Base-by-base conservation (phyloP, 2,797 vertebrate species). In the Diglossa cyanea region DNA sequence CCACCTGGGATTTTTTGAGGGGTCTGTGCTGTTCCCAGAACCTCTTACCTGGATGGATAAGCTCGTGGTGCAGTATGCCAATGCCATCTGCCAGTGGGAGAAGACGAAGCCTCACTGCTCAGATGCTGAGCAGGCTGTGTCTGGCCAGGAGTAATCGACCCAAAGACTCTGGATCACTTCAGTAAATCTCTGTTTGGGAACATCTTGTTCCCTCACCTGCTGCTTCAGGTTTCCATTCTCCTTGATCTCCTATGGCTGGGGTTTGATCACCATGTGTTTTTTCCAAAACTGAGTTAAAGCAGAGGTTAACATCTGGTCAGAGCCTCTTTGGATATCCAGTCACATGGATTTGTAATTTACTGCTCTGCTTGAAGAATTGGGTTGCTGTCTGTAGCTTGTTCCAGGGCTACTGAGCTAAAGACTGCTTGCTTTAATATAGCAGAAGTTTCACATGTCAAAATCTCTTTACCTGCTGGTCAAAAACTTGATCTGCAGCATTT, bases 21-120 rank as follows among this genome's bases (percentile, higher is more conserved):
- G 99, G 2, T 98, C 98, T 2, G 98, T 99, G 90, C 98, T 99
- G 8, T 98, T 99, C 88, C 99, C 99, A 4, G 98, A 99, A 70
- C 99, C 99, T 19, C 98, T 99, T 75, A 99, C 99, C 48, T 99
- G 99, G 99, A 99, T 99, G 98, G 99, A 99, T 98, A 99, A 99
- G 97, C 98, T 99, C n/a, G 98, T 99, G 53, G 98, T 99, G 30
- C 98, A 98, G 97, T 99, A 99, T 63, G 95, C 98, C n/a, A 97
- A 99, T 28, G 98, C 99, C 94, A 97, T 99, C 77, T 99, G 99
- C 97, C 98, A 98, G 58, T 99, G 99, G 99, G 99, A 99, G 97
- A 99, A 98, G 82, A 99, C 98, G 97, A 99, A 99, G 97, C 98
- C 98, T 16, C 98, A 98, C 54, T 99, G 99, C 98, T 98, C 97